Base-by-base conservation (phyloP, 2,888 invertebrate genomes). In the Acronicta leporina region DNA sequence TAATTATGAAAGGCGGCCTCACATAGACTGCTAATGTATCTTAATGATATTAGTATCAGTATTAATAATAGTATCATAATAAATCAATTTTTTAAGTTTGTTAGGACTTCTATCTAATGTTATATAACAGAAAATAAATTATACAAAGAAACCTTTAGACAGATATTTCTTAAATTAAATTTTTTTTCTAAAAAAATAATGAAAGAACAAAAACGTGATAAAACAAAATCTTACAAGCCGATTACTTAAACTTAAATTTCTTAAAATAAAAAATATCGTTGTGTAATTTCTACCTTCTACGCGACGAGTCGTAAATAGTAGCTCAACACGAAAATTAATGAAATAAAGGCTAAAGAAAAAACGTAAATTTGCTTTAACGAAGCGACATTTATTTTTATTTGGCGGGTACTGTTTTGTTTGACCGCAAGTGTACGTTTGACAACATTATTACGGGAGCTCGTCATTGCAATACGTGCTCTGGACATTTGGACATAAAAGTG, bases 281-380 rank as follows among this genome's bases (percentile, higher is more conserved):
- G 61, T 13, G 52, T 62, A 59, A 67, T 75, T n/a, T 74, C 76
- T 80, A 38, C 79, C 76, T 80, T 75, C 46, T 73, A 77, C 58
- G 62, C 63, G 63, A 59, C 75, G 65, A 73, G 65, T 68, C 47
- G 53, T 75, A 80, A 84, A 81, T 75, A 82, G 80, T 80, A 71
- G 59, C 68, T 73, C 50, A 80, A 80, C 81, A 80, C 74, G 65
- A 73, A 79, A 81, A 80, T 83, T 85, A 87, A 86, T 83, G 79
- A 87, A 89, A 88, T 86, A 87, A 88, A 86, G 77, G 76, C 77
- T 75, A 73, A 75, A 82, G 67, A 85, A 84, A 86, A 90, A 88
- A 91, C 90, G 90, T 85, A 90, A 92, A 92, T 91, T 89, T 87
- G 77, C 82, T 89, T 86, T 91, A 91, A 92, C 91, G 90, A 92